These are phyloP conservation scores for Tadarida brasiliensis DNA, from an alignment of 2,797 vertebrate genomes.

Conservation along the genomic window DNA sequence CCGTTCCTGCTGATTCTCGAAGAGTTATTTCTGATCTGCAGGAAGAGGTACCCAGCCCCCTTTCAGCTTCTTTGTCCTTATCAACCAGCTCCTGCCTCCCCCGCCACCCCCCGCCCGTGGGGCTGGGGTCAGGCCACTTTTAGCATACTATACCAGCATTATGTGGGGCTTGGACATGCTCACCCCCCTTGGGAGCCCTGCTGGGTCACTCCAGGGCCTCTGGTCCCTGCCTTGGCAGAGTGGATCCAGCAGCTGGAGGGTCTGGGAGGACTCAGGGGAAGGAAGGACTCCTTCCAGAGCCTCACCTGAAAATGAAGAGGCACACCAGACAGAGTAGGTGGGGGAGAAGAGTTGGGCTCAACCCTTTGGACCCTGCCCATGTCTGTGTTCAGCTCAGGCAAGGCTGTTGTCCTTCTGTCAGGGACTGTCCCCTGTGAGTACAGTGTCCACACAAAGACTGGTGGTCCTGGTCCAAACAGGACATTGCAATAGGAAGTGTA, in stretches of 20 bases:
- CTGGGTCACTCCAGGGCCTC: neutral
- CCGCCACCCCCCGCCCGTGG: no score
- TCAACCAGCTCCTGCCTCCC: neutral
- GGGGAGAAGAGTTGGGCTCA: neutral
- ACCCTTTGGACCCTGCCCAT: neutral
- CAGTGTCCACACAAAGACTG: neutral
- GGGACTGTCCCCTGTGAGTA: neutral
- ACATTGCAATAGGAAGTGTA: neutral
- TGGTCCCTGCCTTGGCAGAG: neutral
- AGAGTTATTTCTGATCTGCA: constrained; percentile 18
- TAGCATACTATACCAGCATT: neutral
- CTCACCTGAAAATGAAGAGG: neutral
- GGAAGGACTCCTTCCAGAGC: constrained; percentile 6
- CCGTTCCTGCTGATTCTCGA: constrained; percentile 45
- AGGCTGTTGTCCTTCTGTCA: neutral
- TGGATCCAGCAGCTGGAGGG: neutral
- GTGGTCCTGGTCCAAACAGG: neutral
- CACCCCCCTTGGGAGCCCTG: neutral
- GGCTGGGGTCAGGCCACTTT: neutral
- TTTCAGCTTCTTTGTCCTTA: neutral
- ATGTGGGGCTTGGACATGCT: neutral
- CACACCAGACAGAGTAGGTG: neutral
- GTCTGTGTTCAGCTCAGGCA: neutral
- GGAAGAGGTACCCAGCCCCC: neutral
- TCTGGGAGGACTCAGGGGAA: neutral